Evolutionary conservation across 2,888 invertebrate genomes (phyloP).

Genomic region (Diachrysia chrysitis): DNA sequence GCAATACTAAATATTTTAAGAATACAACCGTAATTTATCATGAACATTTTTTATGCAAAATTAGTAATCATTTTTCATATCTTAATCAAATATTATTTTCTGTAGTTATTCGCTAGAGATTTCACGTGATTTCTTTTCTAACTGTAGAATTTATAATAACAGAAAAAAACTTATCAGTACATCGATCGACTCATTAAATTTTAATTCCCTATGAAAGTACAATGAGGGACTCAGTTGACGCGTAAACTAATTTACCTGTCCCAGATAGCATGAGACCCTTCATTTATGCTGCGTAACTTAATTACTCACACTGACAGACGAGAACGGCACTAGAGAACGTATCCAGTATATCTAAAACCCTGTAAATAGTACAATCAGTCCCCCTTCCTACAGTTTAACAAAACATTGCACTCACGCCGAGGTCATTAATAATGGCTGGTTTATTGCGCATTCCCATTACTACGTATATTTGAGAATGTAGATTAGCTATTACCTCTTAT

Average conservation of each 20-base stretch:
- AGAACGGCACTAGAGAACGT: conserved; percentile 67
- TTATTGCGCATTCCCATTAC: conserved; percentile 73
- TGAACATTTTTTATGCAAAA: background rate
- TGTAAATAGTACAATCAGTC: conserved; percentile 38
- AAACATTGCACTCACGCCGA: conserved; percentile 61
- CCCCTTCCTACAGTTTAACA: conserved; percentile 51
- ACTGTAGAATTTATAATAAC: background rate
- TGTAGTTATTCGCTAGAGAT: background rate
- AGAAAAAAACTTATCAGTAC: background rate
- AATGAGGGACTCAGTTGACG: conserved; percentile 56
- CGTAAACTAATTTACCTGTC: conserved; percentile 84
- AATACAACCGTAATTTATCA: background rate
- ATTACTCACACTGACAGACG: conserved; percentile 83
- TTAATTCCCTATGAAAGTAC: conserved; percentile 45
- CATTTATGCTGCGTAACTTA: conserved; percentile 83
- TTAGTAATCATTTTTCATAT: background rate
- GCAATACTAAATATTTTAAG: background rate
- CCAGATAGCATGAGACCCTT: conserved; percentile 81
- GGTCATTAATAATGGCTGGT: conserved; percentile 69
- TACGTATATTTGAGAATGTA: conserved; percentile 82
- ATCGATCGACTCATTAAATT: conserved; percentile 25
- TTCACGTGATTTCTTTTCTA: background rate
- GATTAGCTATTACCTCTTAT: conserved; percentile 85
- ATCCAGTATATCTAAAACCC: conserved; percentile 63
- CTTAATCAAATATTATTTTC: background rate